Base-by-base conservation (phyloP, 2,888 invertebrate genomes). In the Smittia sp. region DNA sequence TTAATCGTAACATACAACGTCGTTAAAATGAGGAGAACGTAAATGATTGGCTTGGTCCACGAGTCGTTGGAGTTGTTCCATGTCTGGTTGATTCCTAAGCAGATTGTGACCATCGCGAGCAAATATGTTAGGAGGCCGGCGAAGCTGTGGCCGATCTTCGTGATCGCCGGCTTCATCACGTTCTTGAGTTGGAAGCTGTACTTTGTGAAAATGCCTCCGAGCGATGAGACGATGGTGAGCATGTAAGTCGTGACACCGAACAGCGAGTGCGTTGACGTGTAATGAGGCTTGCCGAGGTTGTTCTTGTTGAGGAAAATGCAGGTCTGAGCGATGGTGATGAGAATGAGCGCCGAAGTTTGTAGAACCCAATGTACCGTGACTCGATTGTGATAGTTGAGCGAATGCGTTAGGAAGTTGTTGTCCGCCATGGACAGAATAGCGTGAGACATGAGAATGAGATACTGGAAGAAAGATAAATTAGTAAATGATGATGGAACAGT, bases 381-480 rank as follows among this genome's bases (percentile, higher is more conserved):
- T 76, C 78, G 77, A 24, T 75, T 69, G n/a, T 52, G 62, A 24
- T 74, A 74, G 20, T 75, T 74, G 22, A 77, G 75, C 27, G 75
- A 76, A 74, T 75, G 77, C 38, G 77, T 77, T 27, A 80, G 74
- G 6, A 79, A 76, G 75, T 80, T 82, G 74, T 80, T 78, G 74
- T 79, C 78, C 38, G 79, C 77, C 25, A 81, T 75, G 11, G 78
- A 75, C 58, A 80, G 75, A 46, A 81, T 78, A 24, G 79, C 81
- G 77, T 81, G 80, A 2, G 79, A 78, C 80, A 81, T 80, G 32
- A 81, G 58, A 4, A 81, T 75, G 76, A 79, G 77, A 80, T 80
- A 81, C 81, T 82, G 74, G 75, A 81, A 80, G n/a, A 75, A 46
- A 46, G 4, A 13, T 7, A 3, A 46, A 46, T 7, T 9, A 9